Conservation (phyloP, 92 coral and sea anemone genomes). For the Chrysogorgia sp. region DNA sequence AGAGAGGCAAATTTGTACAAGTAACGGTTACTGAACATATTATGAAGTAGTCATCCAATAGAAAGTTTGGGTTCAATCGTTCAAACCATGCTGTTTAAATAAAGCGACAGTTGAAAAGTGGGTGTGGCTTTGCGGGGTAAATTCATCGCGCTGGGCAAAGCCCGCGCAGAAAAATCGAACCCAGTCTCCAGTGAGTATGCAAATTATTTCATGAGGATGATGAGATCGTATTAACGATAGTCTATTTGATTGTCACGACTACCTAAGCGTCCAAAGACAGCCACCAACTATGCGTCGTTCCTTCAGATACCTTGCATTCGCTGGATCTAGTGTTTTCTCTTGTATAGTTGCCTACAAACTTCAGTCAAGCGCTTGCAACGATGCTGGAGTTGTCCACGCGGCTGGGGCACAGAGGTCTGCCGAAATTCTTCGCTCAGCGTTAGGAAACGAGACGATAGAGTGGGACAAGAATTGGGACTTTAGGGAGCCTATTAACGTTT, state of each 20-base stretch:
- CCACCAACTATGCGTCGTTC: constrained; percentile 23
- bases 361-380: background rate
- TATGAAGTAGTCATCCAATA: too few relatives aligned
- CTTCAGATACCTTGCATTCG: constrained; percentile 25
- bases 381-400: constrained; percentile 17
- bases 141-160: constrained; percentile 5
- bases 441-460: background rate
- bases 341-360: constrained; percentile 5
- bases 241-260: background rate
- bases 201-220: too few relatives aligned
- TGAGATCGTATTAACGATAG: background rate
- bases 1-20: too few relatives aligned
- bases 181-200: too few relatives aligned
- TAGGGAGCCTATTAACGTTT: constrained; percentile 11
- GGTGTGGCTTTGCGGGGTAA: background rate
- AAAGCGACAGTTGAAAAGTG: background rate
- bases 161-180: background rate
- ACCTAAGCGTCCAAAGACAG: background rate
- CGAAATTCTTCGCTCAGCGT: constrained; percentile 14
- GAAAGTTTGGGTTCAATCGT: too few relatives aligned
- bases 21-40: too few relatives aligned
- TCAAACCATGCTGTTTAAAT: too few relatives aligned
- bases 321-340: constrained; percentile 15
- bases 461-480: constrained; percentile 44
- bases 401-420: background rate